Evolutionary conservation across 2,888 invertebrate species (phyloP).

Genomic region (Synanthedon myopaeformis): DNA sequence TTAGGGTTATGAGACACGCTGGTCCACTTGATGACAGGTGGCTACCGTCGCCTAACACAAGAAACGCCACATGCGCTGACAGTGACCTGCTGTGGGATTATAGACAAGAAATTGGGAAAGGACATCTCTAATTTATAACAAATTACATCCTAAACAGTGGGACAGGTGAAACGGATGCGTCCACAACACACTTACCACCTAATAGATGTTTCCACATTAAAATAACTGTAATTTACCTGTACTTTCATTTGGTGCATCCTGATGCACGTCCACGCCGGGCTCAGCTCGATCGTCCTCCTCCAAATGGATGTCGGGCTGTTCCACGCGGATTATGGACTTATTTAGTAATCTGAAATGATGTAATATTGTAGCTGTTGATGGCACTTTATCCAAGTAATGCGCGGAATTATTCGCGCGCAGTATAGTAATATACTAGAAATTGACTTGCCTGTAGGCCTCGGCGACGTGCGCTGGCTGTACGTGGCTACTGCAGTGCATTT

Average conservation of each 20-base stretch:
- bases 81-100: too few species aligned
- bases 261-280: slow-evolving; percentile 69
- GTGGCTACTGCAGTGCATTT: slow-evolving; percentile 93
- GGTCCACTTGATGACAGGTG: too few species aligned
- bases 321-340: slow-evolving; percentile 96
- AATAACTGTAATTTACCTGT: neutral
- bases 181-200: neutral
- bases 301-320: slow-evolving; percentile 96
- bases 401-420: neutral
- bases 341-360: slow-evolving; percentile 77
- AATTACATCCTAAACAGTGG: too few species aligned
- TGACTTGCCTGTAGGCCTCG: slow-evolving; percentile 85
- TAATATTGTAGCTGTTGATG: neutral
- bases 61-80: too few species aligned
- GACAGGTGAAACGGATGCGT: too few species aligned
- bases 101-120: too few species aligned
- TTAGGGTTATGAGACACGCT: too few species aligned
- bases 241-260: slow-evolving; percentile 43
- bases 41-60: too few species aligned
- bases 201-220: neutral
- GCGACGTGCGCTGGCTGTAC: slow-evolving; percentile 90
- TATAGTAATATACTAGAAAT: too few species aligned
- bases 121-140: too few species aligned
- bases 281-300: slow-evolving; percentile 80
- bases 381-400: neutral